phyloP scores from a whole-genome alignment of 2,797 vertebrate genomes.

The Sebastes taczanowskii region DNA sequence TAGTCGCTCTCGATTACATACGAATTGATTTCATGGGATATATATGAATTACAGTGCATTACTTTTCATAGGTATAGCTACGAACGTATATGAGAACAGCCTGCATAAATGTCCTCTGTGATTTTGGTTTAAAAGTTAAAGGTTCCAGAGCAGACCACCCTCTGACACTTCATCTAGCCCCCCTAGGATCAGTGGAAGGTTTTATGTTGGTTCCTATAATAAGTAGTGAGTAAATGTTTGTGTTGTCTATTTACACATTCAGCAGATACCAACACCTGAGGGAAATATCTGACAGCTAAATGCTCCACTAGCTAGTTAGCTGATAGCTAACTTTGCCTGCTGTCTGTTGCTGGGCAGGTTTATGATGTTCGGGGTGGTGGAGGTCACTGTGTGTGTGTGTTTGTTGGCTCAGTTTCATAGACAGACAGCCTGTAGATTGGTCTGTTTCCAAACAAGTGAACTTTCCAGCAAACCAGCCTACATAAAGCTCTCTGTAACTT shows the following conservation, averaged over 20 bases:
- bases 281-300: not conserved
- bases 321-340: not conserved
- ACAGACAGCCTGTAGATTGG: slow-evolving; percentile 42
- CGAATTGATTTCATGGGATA: rapidly evolving
- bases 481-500: slow-evolving; percentile 33
- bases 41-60: no score
- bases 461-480: slow-evolving; percentile 44
- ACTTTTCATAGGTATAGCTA: no score
- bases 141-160: not conserved
- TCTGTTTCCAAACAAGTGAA: slow-evolving; percentile 55
- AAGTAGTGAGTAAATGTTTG: not conserved
- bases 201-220: not conserved
- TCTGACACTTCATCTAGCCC: not conserved
- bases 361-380: slow-evolving; percentile 34
- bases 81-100: no score
- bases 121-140: not conserved
- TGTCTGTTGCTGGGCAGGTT: not conserved
- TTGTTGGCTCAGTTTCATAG: slow-evolving; percentile 53
- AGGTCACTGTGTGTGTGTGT: slow-evolving; percentile 21
- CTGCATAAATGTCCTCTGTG: rapidly evolving
- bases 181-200: not conserved
- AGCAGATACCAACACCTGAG: not conserved
- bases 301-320: not conserved
- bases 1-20: no score
- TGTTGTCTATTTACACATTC: not conserved